These are phyloP conservation scores for Siphamia tubifer DNA, from an alignment of 2,113 vertebrate species.

Conservation along the genomic window DNA sequence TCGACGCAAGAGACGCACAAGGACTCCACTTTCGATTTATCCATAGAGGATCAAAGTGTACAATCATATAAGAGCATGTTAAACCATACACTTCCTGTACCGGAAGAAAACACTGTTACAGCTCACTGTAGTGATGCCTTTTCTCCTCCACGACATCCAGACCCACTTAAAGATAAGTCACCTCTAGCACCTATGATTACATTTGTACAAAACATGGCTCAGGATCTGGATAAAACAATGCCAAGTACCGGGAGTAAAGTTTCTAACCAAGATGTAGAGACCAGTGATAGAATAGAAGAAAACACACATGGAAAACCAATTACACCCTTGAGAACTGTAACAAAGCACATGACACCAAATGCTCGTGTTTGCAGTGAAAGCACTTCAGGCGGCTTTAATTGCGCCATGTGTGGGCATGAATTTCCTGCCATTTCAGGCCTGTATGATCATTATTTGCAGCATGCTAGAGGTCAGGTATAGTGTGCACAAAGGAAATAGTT, in stretches of 20 bases:
- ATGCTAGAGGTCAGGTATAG: constrained; percentile 77
- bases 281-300: not conserved
- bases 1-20: constrained; percentile 20
- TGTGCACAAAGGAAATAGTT: not conserved
- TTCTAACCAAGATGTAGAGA: not conserved
- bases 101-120: not conserved
- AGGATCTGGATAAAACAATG: not conserved
- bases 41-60: not conserved
- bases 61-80: not conserved
- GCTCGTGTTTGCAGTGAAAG: not conserved
- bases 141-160: not conserved
- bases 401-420: constrained; percentile 69
- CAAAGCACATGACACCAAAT: not conserved
- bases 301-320: not conserved
- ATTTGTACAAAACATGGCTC: not conserved
- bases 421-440: constrained; percentile 71
- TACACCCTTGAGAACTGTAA: constrained; percentile 15
- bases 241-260: not conserved
- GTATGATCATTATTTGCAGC: constrained; percentile 80
- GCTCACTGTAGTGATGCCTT: not conserved
- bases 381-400: constrained; percentile 42
- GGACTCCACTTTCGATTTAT: constrained; percentile 26
- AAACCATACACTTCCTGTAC: not conserved
- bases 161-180: not conserved
- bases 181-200: not conserved